Conservation (phyloP, 1,140 invertebrate species). For the Acromyrmex echinatior region DNA sequence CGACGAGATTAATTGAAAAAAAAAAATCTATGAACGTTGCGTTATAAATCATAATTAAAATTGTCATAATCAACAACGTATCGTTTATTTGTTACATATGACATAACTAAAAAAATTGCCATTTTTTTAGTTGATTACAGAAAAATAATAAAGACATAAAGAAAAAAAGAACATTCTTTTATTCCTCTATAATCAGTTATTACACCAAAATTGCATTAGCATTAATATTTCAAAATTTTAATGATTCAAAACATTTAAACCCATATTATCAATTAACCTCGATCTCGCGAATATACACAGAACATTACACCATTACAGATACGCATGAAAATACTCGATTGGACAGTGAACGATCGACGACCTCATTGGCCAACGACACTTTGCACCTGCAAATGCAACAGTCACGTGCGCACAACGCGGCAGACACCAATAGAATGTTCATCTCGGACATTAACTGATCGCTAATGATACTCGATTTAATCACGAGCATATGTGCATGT, state of each 20-base stretch:
- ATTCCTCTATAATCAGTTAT: too few relatives aligned
- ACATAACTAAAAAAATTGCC: too few relatives aligned
- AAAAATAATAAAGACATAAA: too few relatives aligned
- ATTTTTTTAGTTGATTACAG: too few relatives aligned
- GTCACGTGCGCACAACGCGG: constrained; percentile 5
- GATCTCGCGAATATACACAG: constrained; percentile 48
- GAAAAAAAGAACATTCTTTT: too few relatives aligned
- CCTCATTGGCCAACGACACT: constrained; percentile 41
- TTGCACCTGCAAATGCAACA: constrained; percentile 54
- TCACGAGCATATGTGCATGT: background rate
- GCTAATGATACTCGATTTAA: constrained; percentile 56
- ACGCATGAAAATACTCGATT: constrained; percentile 62
- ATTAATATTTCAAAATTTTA: too few relatives aligned
- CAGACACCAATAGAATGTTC: constrained; percentile 30
- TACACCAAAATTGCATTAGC: too few relatives aligned
- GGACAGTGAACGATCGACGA: constrained; percentile 74
- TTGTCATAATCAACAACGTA: background rate
- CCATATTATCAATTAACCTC: constrained; percentile 73
- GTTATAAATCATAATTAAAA: background rate
- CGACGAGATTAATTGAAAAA: background rate
- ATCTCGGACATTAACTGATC: constrained; percentile 23
- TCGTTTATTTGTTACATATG: too few relatives aligned
- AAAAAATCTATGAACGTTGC: background rate
- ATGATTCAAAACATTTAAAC: too few relatives aligned
- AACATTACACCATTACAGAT: background rate